phyloP scores from a whole-genome alignment of 2,797 vertebrate species.

The Pagetopsis macropterus region DNA sequence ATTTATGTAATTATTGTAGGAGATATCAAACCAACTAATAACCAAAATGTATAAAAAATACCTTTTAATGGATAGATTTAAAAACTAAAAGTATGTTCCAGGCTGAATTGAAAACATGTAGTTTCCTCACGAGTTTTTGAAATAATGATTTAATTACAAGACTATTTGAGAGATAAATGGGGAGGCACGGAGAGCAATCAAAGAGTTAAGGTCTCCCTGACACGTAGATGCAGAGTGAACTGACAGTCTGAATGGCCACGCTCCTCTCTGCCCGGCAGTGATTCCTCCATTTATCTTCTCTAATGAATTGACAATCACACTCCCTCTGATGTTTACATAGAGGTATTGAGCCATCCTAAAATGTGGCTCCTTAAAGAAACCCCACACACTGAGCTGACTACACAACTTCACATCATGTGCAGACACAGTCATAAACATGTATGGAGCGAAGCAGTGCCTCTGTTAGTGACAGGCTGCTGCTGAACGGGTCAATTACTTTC shows the following conservation, averaged over 20 bases:
- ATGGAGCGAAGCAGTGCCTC: constrained; percentile 44
- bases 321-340: constrained; percentile 69
- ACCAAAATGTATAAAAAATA: background rate
- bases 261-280: constrained; percentile 28
- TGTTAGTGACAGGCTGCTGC: constrained; percentile 57
- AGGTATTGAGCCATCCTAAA: constrained; percentile 69
- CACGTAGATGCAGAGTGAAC: constrained; percentile 32
- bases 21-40: background rate
- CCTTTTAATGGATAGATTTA: background rate
- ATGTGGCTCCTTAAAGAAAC: constrained; percentile 55
- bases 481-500: constrained; percentile 78
- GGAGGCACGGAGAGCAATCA: background rate
- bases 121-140: background rate
- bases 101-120: background rate
- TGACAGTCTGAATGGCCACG: constrained; percentile 57
- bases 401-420: background rate
- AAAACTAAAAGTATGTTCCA: background rate
- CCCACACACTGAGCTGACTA: constrained; percentile 7
- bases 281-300: constrained; percentile 72
- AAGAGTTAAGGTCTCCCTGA: constrained; percentile 41
- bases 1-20: no score
- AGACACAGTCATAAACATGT: constrained; percentile 32
- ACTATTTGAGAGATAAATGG: constrained; percentile 2
- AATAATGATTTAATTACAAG: constrained; percentile 2
- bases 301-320: constrained; percentile 78